Evolutionary conservation across 2,797 vertebrate species (phyloP).

Genomic region (Leucoraja ocellata): DNA sequence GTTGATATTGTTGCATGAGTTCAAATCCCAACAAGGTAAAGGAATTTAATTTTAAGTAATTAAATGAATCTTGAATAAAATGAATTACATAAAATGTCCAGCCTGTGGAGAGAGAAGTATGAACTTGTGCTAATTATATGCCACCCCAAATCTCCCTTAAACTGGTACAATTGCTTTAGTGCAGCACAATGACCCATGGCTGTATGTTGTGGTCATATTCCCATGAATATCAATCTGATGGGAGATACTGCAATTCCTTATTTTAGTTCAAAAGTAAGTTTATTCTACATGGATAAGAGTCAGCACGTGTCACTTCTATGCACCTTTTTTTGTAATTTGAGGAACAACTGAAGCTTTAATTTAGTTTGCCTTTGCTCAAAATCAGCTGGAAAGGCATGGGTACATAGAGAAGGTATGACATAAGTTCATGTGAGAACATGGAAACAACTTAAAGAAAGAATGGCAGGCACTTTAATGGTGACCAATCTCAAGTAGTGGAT

Average conservation of each 20-base stretch:
- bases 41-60: too few species aligned
- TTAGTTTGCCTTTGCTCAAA: not conserved
- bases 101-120: too few species aligned
- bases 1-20: too few species aligned
- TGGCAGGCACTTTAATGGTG: not conserved
- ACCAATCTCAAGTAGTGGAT: not conserved
- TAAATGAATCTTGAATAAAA: too few species aligned
- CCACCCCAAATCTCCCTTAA: not conserved
- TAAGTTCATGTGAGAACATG: not conserved
- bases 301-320: not conserved
- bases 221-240: not conserved
- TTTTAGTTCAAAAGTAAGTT: not conserved
- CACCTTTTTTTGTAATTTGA: not conserved
- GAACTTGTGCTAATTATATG: too few species aligned
- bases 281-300: not conserved
- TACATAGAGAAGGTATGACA: not conserved
- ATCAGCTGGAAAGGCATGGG: not conserved
- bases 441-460: not conserved
- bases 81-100: too few species aligned
- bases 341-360: not conserved
- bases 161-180: not conserved
- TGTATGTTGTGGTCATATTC: not conserved
- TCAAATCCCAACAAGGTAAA: too few species aligned
- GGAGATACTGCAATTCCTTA: not conserved
- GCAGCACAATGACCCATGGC: not conserved